Evolutionary conservation across 2,888 invertebrate species (phyloP).

Genomic region (Drosophila crucigera): DNA sequence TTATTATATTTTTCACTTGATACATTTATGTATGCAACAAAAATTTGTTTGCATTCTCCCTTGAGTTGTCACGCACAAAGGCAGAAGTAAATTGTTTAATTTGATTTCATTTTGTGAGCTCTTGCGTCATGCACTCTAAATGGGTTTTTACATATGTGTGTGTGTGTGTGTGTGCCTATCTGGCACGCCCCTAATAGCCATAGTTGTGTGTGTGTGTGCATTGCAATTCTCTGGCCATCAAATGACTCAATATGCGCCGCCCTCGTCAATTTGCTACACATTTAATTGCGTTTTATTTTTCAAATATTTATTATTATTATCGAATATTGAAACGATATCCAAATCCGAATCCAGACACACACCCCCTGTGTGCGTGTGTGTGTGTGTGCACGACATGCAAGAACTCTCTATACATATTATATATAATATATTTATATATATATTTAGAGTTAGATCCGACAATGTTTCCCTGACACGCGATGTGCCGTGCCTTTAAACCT

Average conservation of each 20-base stretch:
- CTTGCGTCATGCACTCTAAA: conserved; percentile 69
- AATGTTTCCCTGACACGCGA: conserved; percentile 68
- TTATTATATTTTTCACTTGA: conserved; percentile 75
- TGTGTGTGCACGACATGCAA: conserved; percentile 44
- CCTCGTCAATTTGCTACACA: conserved; percentile 55
- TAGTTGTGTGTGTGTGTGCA: conserved; percentile 31
- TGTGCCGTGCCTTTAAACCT: conserved; percentile 48
- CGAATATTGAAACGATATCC: conserved; percentile 70
- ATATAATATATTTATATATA: conserved; percentile 3
- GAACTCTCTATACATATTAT: background rate
- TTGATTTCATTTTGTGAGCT: conserved; percentile 71
- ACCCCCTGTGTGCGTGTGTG: conserved; percentile 15
- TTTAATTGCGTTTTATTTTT: conserved; percentile 80
- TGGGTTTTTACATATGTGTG: conserved; percentile 13
- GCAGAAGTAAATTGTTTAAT: conserved; percentile 81
- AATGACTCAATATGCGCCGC: conserved; percentile 67
- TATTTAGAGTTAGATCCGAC: conserved; percentile 15
- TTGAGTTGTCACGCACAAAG: conserved; percentile 82
- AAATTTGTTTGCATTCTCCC: conserved; percentile 78
- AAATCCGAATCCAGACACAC: conserved; percentile 32
- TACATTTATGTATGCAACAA: conserved; percentile 71
- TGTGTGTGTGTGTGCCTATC: conserved; percentile 8
- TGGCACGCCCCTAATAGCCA: conserved; percentile 38
- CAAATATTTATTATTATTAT: conserved; percentile 81
- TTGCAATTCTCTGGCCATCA: conserved; percentile 63